Evolutionary conservation across 2,797 vertebrate genomes (phyloP), one percentile per base, ranked within the genome.

Genomic region (Trematomus bernacchii): DNA sequence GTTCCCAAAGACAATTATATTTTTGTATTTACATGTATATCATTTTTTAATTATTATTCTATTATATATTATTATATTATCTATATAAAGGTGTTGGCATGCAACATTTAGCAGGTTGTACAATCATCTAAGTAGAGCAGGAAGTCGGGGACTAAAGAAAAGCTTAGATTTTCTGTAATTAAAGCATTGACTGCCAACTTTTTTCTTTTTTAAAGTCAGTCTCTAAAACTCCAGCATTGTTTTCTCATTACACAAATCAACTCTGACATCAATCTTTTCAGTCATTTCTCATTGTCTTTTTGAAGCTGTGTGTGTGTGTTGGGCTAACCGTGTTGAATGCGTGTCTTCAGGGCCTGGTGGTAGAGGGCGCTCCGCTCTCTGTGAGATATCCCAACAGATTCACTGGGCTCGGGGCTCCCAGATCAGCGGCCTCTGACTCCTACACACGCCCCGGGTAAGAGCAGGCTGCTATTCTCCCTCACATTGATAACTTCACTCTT

Each of bases 351-450:
- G 93, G 88, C 2, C 85, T 93, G 90, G 75, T 86, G 70, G 69
- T 93, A 0, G 89, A 91, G 18, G 94, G 94, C 1, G 64, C 81
- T 27, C 69, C 70, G 2, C 85, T 95, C 70, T 70, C 76, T 0
- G 94, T 95, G n/a, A 76, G 90, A n/a, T 84, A 90, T 79, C 92
- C 94, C 19, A 80, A 71, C 30, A 89, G 78, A 72, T 37, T 74
- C 46, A 10, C 14, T 16, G 82, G 84, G 51, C 67, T 89, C 0
- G 83, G 87, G 3, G 47, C 64, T 60, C 83, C 86, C 46, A 85
- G 77, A 72, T 12, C 46, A 1, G 87, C 87, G 2, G 16, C 37
- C 66, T 77, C 76, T 2, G 87, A 92, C 33, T 10, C 54, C 10
- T 8, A 0, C 1, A 11, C 57, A 43, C 76, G 55, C 0, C 11